Conservation (phyloP, 2,797 vertebrate genomes). For the Poeciliopsis paucimaculata region DNA sequence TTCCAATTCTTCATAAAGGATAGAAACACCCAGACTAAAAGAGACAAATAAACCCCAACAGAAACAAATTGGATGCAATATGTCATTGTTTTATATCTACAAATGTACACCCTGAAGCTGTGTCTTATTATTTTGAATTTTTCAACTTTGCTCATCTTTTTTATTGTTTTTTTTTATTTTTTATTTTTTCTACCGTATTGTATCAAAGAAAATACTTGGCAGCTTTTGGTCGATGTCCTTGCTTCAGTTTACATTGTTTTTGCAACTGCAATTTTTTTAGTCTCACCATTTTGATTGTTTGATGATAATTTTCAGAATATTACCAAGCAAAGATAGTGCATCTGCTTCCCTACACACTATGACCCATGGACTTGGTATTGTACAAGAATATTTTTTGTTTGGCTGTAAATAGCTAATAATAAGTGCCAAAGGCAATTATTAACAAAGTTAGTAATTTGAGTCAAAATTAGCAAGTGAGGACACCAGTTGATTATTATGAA, state of each 20-base stretch:
- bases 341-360: background rate
- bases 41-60: background rate
- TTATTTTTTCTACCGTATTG: background rate
- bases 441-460: background rate
- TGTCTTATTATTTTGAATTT: background rate
- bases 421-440: background rate
- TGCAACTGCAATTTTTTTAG: background rate
- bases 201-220: background rate
- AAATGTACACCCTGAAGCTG: background rate
- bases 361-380: background rate
- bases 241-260: background rate
- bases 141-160: background rate
- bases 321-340: background rate
- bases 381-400: background rate
- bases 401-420: background rate
- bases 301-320: background rate
- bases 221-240: background rate
- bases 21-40: background rate
- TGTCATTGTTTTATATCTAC: background rate
- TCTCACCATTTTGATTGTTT: background rate
- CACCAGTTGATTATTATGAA: background rate
- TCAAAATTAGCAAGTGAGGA: background rate
- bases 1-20: background rate
- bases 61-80: conserved; percentile 1
- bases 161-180: background rate